Percentiles rank a stretch among this genome's conserved stretches.
Conservation (phyloP, 2,888 invertebrate species). For the Himalopsyche anomala region DNA sequence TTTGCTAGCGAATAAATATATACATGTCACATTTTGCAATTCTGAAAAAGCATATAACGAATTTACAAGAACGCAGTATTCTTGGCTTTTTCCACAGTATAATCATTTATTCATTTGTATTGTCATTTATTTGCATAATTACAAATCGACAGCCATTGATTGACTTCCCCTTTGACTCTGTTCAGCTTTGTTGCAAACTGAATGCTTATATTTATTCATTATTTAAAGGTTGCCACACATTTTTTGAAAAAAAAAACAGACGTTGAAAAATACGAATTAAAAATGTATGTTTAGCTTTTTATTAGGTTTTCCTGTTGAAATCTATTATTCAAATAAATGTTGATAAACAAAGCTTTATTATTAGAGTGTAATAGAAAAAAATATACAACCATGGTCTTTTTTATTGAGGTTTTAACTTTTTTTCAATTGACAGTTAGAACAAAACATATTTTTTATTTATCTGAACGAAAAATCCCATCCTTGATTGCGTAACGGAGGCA, state of each 20-base stretch:
- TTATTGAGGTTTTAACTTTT: too few species aligned
- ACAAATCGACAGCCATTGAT: slow-evolving; percentile 61
- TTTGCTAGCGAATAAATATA: too few species aligned
- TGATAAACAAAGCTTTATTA: too few species aligned
- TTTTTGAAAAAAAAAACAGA: background rate
- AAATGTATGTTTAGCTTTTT: too few species aligned
- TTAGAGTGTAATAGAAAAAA: too few species aligned
- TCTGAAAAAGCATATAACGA: too few species aligned
- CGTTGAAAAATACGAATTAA: too few species aligned
- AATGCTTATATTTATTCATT: background rate
- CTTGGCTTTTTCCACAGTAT: slow-evolving; percentile 17
- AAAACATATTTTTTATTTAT: background rate
- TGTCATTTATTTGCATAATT: slow-evolving; percentile 63
- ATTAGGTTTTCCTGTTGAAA: too few species aligned
- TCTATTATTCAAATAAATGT: too few species aligned
- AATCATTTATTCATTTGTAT: slow-evolving; percentile 53
- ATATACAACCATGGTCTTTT: too few species aligned
- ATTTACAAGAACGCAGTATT: background rate
- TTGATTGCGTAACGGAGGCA: slow-evolving; percentile 56
- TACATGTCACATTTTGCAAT: too few species aligned
- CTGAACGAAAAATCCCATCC: slow-evolving; percentile 7
- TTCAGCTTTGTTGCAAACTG: background rate
- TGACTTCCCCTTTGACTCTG: slow-evolving; percentile 46
- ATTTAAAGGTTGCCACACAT: background rate
- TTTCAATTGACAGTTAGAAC: too few species aligned